Evolutionary conservation across 2,888 invertebrate genomes (phyloP), one percentile per base, ranked within the genome.

Genomic region (Phengaris alcon): DNA sequence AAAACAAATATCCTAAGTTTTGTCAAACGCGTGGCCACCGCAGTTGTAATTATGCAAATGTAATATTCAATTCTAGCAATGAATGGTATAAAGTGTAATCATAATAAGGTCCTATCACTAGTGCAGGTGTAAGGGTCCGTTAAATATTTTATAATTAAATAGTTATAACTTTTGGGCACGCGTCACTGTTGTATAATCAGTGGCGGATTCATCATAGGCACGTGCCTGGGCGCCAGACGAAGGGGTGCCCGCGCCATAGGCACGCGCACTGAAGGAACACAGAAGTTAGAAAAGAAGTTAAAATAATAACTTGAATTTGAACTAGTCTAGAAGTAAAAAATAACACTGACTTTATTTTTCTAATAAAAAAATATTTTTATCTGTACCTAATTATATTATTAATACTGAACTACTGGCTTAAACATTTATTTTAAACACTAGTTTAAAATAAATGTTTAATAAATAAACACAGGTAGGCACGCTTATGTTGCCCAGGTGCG

Each of bases 41-140:
- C 13, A 72, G 8, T 59, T 8, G 5, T 54, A 54, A 72, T 72
- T 72, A 72, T 54, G 72, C 15, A 72, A 72, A 54, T 72, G 64
- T 35, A 64, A 12, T 64, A 64, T 22, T 59, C 55, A 59, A 59
- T 15, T 59, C 64, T 6, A 64, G 64, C 64, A 64, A 64, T 64
- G 64, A 64, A 64, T 64, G 64, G 12, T 64, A 44, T 64, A 55
- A 55, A 55, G 22, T 75, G 69, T 75, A 75, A 55, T 69, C 69
- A 69, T 75, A 68, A 54, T 46, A 10, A 35, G 68, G 64, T 44
- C 74, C 52, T 44, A 74, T 68, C 46, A 57, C 69, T 46, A 75
- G 54, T 44, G 75, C 75, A 75, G 75, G 70, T 75, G 75, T 54
- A 44, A 22, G 35, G 46, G 35, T 44, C 75, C 75, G 70, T 75